Conservation (phyloP, 2,113 vertebrate species). For the Hiodon tergisus region DNA sequence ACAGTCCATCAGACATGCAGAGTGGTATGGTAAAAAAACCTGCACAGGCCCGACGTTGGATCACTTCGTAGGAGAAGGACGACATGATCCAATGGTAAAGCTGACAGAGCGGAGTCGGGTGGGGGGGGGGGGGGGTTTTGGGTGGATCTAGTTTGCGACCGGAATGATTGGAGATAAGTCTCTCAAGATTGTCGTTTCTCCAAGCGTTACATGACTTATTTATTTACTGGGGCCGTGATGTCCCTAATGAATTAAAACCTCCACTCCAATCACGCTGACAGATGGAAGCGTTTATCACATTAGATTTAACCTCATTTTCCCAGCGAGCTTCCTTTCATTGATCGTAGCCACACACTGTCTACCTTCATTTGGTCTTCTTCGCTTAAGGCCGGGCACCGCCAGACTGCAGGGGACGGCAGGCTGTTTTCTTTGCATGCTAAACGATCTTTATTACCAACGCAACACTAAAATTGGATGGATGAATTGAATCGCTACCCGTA, state of each 20-base stretch:
- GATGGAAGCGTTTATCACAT: slow-evolving; percentile 51
- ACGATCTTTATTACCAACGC: slow-evolving; percentile 13
- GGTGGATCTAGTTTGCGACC: not conserved
- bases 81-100: too few species aligned
- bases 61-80: too few species aligned
- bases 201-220: slow-evolving; percentile 41
- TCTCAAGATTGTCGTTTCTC: slow-evolving; percentile 30
- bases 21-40: too few species aligned
- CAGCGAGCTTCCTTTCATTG: slow-evolving; percentile 41
- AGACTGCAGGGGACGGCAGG: not conserved
- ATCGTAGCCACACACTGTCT: slow-evolving; percentile 48
- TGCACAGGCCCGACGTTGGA: too few species aligned
- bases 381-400: slow-evolving; percentile 26
- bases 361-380: slow-evolving; percentile 36
- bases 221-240: slow-evolving; percentile 41
- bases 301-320: slow-evolving; percentile 52
- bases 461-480: not conserved
- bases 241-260: slow-evolving; percentile 49
- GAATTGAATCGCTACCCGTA: not conserved
- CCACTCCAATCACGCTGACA: slow-evolving; percentile 43
- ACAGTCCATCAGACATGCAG: too few species aligned
- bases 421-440: slow-evolving; percentile 6
- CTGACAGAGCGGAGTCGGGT: too few species aligned
- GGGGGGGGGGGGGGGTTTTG: not conserved
- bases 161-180: not conserved